Evolutionary conservation across 1,140 invertebrate species (phyloP), one percentile per base, ranked within the genome.

Genomic region (Hermetia illucens): DNA sequence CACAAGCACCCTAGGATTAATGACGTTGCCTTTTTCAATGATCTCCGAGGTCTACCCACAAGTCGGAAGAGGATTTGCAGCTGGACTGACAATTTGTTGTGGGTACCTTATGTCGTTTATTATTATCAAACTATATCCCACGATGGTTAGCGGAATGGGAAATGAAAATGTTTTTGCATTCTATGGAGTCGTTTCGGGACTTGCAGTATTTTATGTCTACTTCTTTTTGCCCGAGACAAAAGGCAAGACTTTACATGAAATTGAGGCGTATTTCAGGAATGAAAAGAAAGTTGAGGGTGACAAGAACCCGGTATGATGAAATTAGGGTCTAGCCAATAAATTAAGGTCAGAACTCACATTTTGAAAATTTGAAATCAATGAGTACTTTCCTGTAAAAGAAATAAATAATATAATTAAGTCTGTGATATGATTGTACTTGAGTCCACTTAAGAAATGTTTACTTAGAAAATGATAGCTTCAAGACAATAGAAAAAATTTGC

Each of bases 201-300:
- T 78, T 1, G 81, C 79, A 0, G 69, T 75, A 1, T 36, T 87
- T 2, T 82, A 85, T 46, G 64, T 85, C 0, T 53, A 68, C 3
- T 54, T 75, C 5, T 70, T 72, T 12, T 52, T 91, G 4, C 86
- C 87, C 0, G 87, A 92, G 58, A 92, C 86, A 0, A 81, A 77
- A 43, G 78, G 82, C 0, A 80, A 78, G 45, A 74, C 71, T 1
- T 58, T 88, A 3, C 67, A 76, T 15, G 77, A 88, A 53, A 82
- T 89, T 22, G 71, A 75, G 41, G 64, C 71, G 4, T 58, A 69
- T 44, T 77, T 74, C 40, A 55, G 50, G 0, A 45, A 25, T 21
- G 47, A 44, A 0, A 43, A 41, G 2, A 48, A 22, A 19, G 20
- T n/a, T n/a, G n/a, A n/a, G n/a, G n/a, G n/a, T n/a, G n/a, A n/a